Percentiles rank a stretch among this genome's conserved stretches.
Conservation (phyloP, 2,113 vertebrate species). For the Phaethon lepturus region DNA sequence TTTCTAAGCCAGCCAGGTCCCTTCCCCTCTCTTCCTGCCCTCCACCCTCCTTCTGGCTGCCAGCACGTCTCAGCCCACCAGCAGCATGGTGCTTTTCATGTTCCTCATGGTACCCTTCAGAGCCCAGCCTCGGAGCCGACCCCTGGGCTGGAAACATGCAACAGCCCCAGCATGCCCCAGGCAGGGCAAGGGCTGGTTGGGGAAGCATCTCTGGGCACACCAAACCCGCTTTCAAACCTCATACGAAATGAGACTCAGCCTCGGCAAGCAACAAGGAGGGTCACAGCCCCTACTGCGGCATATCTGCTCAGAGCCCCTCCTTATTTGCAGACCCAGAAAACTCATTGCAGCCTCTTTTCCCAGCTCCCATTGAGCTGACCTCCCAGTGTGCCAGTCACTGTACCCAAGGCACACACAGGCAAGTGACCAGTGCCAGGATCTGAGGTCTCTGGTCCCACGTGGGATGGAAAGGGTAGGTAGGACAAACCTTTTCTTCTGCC, state of each 20-base stretch:
- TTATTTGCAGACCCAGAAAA: background rate
- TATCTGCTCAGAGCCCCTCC: background rate
- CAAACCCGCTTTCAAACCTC: background rate
- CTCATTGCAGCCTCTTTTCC: background rate
- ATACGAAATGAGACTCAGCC: background rate
- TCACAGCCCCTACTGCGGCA: accelerated
- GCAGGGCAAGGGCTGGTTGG: background rate
- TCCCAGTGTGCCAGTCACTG: background rate
- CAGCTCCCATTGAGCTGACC: background rate
- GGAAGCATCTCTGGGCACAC: background rate
- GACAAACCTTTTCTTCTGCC: background rate
- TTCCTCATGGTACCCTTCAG: background rate
- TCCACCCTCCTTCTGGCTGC: background rate
- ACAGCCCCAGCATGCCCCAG: background rate
- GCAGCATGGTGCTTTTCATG: background rate
- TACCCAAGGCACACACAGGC: background rate
- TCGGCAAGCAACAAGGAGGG: background rate
- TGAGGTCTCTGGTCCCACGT: background rate
- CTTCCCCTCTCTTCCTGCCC: background rate
- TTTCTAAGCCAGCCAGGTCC: background rate
- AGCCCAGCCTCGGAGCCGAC: background rate
- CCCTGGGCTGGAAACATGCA: background rate
- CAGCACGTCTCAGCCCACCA: background rate
- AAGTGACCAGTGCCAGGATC: background rate
- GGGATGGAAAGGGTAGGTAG: background rate